These are phyloP conservation scores for Venturia canescens DNA, from an alignment of 1,140 invertebrate genomes.

Conservation along the genomic window DNA sequence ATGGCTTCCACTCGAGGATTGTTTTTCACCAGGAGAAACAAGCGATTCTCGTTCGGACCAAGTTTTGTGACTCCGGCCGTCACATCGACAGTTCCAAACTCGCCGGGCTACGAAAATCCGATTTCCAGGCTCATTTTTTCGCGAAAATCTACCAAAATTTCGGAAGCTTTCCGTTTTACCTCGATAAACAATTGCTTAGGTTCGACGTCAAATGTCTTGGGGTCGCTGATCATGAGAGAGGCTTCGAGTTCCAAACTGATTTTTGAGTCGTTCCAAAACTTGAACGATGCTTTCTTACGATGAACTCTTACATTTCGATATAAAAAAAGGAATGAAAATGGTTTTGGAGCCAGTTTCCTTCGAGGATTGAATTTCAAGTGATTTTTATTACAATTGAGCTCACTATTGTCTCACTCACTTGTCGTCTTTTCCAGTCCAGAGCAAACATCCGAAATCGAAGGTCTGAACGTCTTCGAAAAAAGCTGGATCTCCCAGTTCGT, in stretches of 20 bases:
- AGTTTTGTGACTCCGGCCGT: conserved; percentile 55
- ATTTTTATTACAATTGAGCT: not conserved
- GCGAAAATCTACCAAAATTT: not conserved
- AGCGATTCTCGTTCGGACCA: conserved; percentile 50
- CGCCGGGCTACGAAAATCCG: conserved; percentile 42
- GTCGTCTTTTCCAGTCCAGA: conserved; percentile 54
- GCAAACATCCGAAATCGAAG: conserved; percentile 68
- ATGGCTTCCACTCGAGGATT: conserved; percentile 62
- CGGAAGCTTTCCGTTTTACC: conserved; percentile 34
- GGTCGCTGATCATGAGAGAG: conserved; percentile 50
- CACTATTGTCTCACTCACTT: conserved; percentile 51
- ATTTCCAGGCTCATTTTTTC: not conserved
- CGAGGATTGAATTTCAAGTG: too few species aligned
- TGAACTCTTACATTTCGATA: conserved; percentile 55
- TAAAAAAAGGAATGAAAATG: not conserved
- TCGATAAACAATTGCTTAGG: conserved; percentile 52
- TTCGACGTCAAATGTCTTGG: conserved; percentile 54
- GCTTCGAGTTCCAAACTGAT: conserved; percentile 57
- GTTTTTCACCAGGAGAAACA: conserved; percentile 61
- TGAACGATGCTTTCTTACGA: conserved; percentile 54
- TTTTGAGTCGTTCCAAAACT: conserved; percentile 63
- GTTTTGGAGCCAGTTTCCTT: not conserved
- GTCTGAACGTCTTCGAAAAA: conserved; percentile 60
- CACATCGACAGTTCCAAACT: conserved; percentile 56
- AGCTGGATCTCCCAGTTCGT: conserved; percentile 55